Percentiles rank a stretch among this genome's conserved stretches.
These are phyloP conservation scores for Frieseomelitta varia DNA, from an alignment of 1,140 invertebrate genomes.

Conservation along the genomic window DNA sequence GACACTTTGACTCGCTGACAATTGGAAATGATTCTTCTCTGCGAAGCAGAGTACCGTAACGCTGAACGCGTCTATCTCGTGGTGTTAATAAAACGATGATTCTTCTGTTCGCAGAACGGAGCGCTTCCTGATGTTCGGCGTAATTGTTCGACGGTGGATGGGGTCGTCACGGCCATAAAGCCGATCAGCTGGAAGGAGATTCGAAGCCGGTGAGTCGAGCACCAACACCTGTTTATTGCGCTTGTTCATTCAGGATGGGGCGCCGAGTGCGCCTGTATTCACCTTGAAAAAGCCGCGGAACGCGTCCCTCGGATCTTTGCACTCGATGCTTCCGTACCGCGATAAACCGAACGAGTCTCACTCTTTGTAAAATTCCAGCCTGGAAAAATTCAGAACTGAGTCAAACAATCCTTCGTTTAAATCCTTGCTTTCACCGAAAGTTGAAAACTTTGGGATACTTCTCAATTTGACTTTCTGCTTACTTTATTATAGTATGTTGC, in stretches of 20 bases:
- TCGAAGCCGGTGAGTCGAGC: conserved; percentile 77
- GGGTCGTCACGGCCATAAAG: conserved; percentile 79
- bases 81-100: conserved; percentile 48
- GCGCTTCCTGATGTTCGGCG: conserved; percentile 75
- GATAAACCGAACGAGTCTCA: neutral
- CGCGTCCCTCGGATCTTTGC: neutral
- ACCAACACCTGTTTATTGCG: conserved; percentile 65
- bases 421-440: neutral
- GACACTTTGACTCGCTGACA: no score
- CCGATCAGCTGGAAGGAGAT: conserved; percentile 79
- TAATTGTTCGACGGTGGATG: conserved; percentile 78
- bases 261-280: neutral
- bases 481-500: no score
- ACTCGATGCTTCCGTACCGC: neutral
- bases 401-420: neutral
- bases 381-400: neutral
- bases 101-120: conserved; percentile 72
- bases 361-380: neutral
- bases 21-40: neutral
- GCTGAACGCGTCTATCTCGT: neutral
- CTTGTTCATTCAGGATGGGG: conserved; percentile 59
- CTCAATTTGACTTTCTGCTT: no score
- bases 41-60: conserved; percentile 11
- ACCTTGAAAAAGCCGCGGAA: neutral
- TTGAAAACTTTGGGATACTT: neutral